These are phyloP conservation scores for Eurystomus gularis DNA, from an alignment of 2,113 vertebrate species.

Conservation along the genomic window DNA sequence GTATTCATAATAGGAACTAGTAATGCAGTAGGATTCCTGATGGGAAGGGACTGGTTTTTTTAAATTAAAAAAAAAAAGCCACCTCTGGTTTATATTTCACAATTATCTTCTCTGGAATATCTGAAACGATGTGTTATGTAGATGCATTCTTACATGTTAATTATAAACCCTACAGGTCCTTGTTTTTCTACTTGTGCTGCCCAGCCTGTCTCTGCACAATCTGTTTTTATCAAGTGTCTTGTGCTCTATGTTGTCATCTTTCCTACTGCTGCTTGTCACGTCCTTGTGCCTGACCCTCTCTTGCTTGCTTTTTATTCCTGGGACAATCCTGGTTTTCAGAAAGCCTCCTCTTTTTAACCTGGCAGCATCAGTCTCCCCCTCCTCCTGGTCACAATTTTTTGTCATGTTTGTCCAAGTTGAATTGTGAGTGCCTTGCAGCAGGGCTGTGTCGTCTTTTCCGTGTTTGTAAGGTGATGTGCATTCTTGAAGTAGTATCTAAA, in stretches of 20 bases:
- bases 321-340: neutral
- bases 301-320: neutral
- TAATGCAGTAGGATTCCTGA: neutral
- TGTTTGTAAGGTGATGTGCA: constrained; percentile 49
- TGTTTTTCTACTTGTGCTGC: neutral
- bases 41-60: neutral
- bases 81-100: neutral
- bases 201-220: neutral
- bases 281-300: neutral
- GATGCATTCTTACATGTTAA: neutral
- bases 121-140: neutral
- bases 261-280: neutral
- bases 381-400: neutral
- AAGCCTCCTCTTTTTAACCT: neutral
- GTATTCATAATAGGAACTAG: neutral
- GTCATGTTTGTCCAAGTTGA: neutral
- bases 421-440: neutral
- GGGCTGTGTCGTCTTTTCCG: neutral
- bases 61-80: neutral
- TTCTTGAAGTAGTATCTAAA: constrained; percentile 33
- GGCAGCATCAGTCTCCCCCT: neutral
- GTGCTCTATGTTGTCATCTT: neutral
- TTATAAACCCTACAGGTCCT: neutral
- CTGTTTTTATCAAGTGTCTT: neutral
- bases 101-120: neutral